Evolutionary conservation across 53 echinoderm and acorn worm genomes (phyloP), one percentile per base, ranked within the genome.

Genomic region (Echinometra lucunter): DNA sequence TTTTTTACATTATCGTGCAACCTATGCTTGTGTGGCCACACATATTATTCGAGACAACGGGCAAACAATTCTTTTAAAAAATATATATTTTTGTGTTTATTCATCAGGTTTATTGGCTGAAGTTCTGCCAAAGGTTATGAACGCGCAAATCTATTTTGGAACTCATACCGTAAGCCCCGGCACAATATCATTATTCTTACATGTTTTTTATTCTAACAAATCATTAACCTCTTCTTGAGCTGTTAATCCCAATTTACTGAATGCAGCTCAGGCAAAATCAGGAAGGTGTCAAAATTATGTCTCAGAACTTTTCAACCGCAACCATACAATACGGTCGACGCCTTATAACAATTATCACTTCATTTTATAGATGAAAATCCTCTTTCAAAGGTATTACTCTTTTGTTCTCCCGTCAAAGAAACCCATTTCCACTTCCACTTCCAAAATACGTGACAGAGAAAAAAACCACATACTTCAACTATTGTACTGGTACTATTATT

Each of bases 311-410:
- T 85, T 47, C 49, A 49, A 85, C 85, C 85, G 85, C 85, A 85
- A 85, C 85, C 49, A 49, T 85, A 45, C 85, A 45, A 47, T 49
- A 12, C 47, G 13, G n/a, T 85, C 85, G 45, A 49, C 85, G 34
- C 28, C 25, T 90, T 56, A 60, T 90, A 58, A 90, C 88, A 88
- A 49, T 88, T 90, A 90, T 58, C 90, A 90, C 63, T 90, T 90
- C 58, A 37, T 60, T 90, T 90, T 27, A n/a, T n/a, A 90, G 85
- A 47, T 37, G 38, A 57, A 90, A 90, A 58, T 58, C 90, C 63
- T 19, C 25, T 37, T 90, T 90, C 57, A 90, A 2, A 40, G 19
- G 30, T 90, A 90, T 90, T 90, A 40, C 17, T 88, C 63, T 32
- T 90, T 90, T 90, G 90, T 90, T 34, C 18, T 19, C 30, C 90